Percentiles rank a stretch among this genome's conserved stretches.
phyloP scores from a whole-genome alignment of 1,140 invertebrate species.

The Pantala flavescens region DNA sequence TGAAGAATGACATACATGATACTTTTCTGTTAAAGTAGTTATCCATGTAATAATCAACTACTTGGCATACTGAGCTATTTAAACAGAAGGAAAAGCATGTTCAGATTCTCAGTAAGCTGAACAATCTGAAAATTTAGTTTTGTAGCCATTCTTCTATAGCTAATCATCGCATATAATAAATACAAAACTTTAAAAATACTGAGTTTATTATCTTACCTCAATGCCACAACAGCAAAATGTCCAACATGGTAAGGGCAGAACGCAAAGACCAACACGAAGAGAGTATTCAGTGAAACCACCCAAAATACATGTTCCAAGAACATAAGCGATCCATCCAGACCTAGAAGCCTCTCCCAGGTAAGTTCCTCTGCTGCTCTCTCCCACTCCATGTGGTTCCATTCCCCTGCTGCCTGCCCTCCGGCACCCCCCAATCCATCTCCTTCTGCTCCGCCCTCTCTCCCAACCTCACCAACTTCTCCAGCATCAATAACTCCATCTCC shows the following conservation, averaged over 20 bases:
- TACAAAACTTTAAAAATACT: no score
- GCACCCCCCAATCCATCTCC: slow-evolving; percentile 33
- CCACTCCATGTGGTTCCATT: slow-evolving; percentile 98
- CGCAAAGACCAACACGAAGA: slow-evolving; percentile 54
- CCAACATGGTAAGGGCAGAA: slow-evolving; percentile 96
- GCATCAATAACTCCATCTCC: slow-evolving; percentile 24
- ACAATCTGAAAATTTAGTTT: no score
- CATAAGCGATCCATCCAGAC: slow-evolving; percentile 90
- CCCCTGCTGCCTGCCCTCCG: slow-evolving; percentile 53
- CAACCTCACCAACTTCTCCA: slow-evolving; percentile 25
- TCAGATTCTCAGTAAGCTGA: no score
- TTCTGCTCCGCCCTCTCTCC: slow-evolving; percentile 38
- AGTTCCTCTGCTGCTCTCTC: slow-evolving; percentile 93
- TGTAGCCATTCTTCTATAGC: no score
- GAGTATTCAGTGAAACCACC: slow-evolving; percentile 44
- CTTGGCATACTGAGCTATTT: no score
- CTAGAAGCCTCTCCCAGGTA: slow-evolving; percentile 93
- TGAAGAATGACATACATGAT: no score
- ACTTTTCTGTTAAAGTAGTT: no score
- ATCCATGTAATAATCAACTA: no score
- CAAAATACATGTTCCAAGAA: slow-evolving; percentile 99
- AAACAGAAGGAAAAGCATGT: no score
- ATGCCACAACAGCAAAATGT: slow-evolving; percentile 57
- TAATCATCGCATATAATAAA: no score
- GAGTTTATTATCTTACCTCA: not conserved